Percentiles rank a stretch among this genome's conserved stretches.
Conservation (phyloP, 1,140 invertebrate species). For the Orussus abietinus region DNA sequence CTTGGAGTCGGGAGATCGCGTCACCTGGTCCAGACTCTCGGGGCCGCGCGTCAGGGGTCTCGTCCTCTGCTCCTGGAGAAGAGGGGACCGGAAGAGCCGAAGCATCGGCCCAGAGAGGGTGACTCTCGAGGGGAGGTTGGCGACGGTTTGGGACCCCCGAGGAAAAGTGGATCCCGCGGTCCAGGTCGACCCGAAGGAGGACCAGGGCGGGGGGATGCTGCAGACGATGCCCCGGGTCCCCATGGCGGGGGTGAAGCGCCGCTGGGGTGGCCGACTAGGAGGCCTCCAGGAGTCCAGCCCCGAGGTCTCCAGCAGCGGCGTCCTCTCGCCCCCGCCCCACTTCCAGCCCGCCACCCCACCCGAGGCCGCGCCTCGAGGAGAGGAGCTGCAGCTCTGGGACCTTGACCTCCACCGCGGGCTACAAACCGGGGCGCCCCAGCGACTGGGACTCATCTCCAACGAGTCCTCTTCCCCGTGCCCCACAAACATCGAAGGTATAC, state of each 20-base stretch:
- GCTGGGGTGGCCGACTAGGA: constrained; percentile 43
- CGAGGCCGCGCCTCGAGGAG: constrained; percentile 59
- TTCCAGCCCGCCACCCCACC: constrained; percentile 62
- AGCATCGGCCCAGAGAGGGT: too few species aligned
- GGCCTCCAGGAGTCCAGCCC: constrained; percentile 57
- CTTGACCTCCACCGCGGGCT: constrained; percentile 56
- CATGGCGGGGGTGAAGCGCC: constrained; percentile 39
- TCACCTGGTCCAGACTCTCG: too few species aligned
- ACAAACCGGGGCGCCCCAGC: constrained; percentile 21
- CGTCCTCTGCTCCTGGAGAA: too few species aligned
- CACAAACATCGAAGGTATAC: constrained; percentile 38
- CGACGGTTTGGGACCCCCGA: too few species aligned
- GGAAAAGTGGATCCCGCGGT: too few species aligned
- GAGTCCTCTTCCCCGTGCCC: constrained; percentile 38
- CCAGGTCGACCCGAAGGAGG: too few species aligned
- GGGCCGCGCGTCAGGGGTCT: too few species aligned
- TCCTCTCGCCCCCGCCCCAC: constrained; percentile 39
- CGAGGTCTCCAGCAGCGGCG: constrained; percentile 45
- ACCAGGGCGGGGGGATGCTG: constrained; percentile 32
- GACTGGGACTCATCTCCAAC: constrained; percentile 18
- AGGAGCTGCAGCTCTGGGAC: constrained; percentile 80
- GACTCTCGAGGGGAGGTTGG: too few species aligned
- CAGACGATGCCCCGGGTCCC: constrained; percentile 45
- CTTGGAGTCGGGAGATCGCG: too few species aligned
- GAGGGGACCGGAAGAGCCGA: too few species aligned